These are phyloP conservation scores for Apogon hyalosoma DNA, from an alignment of 2,797 vertebrate genomes.

Conservation along the genomic window DNA sequence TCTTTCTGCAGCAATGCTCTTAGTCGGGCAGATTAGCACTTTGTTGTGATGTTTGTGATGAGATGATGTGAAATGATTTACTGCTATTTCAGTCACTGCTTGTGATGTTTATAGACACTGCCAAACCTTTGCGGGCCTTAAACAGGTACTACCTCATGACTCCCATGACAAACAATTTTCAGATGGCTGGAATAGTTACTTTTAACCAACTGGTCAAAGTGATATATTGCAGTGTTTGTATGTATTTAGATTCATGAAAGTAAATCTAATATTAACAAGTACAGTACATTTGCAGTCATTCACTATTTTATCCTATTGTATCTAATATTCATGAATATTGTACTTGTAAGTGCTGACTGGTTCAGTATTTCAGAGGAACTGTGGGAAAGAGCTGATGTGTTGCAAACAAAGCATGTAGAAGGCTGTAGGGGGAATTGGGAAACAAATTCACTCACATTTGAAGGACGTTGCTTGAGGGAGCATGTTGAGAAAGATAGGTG, in stretches of 20 bases:
- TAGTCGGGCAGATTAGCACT: conserved; percentile 3
- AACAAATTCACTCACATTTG: not conserved
- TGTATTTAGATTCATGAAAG: not conserved
- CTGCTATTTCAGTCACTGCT: not conserved
- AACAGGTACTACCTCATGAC: not conserved
- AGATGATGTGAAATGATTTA: conserved; percentile 11
- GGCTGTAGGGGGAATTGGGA: not conserved
- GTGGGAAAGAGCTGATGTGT: not conserved
- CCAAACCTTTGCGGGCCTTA: not conserved
- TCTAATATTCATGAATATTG: no score
- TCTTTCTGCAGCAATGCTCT: conserved; percentile 37
- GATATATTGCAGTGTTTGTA: no score
- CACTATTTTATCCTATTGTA: no score
- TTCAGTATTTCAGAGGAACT: not conserved
- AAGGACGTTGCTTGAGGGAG: conserved; percentile 24
- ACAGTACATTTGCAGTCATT: not conserved
- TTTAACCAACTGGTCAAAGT: no score
- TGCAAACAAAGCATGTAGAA: not conserved
- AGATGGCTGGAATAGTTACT: no score
- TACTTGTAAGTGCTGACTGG: no score
- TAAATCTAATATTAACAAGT: not conserved
- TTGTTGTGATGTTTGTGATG: not conserved
- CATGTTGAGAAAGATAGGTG: conserved; percentile 18
- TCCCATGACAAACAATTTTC: not conserved
- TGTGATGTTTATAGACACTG: not conserved